Conservation (phyloP, 2,113 vertebrate species). For the Microtus ochrogaster region DNA sequence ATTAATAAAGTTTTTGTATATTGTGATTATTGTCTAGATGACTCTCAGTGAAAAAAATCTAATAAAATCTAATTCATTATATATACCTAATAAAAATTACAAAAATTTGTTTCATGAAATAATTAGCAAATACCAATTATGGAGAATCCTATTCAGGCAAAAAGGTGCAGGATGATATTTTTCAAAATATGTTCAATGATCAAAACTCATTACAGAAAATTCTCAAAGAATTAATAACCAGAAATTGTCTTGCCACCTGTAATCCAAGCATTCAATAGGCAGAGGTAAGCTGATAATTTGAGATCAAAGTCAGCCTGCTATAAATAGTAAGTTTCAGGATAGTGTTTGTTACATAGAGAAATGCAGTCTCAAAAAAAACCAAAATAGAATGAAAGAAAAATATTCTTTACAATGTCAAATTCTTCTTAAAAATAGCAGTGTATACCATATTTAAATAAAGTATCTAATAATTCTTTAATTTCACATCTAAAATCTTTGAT, state of each 20-base stretch:
- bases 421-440: neutral
- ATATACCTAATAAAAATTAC: neutral
- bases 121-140: neutral
- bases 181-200: neutral
- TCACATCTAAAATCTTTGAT: neutral
- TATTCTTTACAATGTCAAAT: neutral
- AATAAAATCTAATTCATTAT: neutral
- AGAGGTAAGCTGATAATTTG: neutral
- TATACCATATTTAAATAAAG: too few species aligned
- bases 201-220: neutral
- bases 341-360: neutral
- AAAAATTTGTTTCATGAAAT: neutral
- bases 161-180: neutral
- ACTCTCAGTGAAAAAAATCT: neutral
- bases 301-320: neutral
- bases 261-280: neutral
- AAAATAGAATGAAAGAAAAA: neutral
- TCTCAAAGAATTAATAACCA: neutral
- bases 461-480: neutral
- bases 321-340: neutral
- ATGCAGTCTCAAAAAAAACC: neutral
- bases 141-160: fast-evolving
- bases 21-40: neutral
- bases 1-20: neutral
- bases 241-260: neutral